Evolutionary conservation across 2,113 vertebrate species (phyloP).

Genomic region (Plotosus lineatus): DNA sequence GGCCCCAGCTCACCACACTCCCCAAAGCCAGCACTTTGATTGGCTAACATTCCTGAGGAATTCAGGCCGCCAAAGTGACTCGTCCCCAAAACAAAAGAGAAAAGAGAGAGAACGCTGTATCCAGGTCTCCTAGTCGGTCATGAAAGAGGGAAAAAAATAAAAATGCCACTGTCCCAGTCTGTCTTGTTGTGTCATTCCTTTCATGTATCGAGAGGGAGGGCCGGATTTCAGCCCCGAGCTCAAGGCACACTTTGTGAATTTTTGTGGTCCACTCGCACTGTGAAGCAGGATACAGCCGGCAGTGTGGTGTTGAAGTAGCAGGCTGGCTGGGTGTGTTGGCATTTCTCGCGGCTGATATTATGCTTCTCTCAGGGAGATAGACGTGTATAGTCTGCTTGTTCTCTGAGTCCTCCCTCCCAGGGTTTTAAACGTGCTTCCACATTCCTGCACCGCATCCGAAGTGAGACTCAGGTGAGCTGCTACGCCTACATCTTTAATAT

Average conservation of each 20-base stretch:
- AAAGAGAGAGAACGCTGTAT: conserved; percentile 23
- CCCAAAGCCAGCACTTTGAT: conserved; percentile 36
- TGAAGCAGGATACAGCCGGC: neutral
- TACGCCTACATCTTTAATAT: neutral
- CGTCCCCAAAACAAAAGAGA: conserved; percentile 35
- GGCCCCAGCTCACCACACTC: conserved; percentile 46
- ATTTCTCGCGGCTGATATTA: conserved; percentile 10
- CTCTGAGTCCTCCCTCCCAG: neutral
- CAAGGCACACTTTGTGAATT: conserved; percentile 17
- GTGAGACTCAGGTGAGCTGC: conserved; percentile 24
- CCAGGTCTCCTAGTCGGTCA: conserved; percentile 37
- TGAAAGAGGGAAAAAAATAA: conserved; percentile 41
- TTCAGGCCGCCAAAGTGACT: conserved; percentile 36
- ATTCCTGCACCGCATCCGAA: neutral
- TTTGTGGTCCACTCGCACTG: conserved; percentile 28
- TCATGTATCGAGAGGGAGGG: conserved; percentile 20
- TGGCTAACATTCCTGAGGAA: conserved; percentile 48
- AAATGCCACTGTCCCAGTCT: conserved; percentile 35
- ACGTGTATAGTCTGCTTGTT: conserved; percentile 14
- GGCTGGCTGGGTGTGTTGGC: conserved; percentile 23
- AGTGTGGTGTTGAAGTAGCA: conserved; percentile 15
- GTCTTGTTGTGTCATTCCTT: neutral
- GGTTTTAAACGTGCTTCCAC: neutral
- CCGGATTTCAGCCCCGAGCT: neutral
- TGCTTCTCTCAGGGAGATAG: conserved; percentile 5